Percentiles rank a stretch among this genome's conserved stretches.
phyloP scores from a whole-genome alignment of 2,888 invertebrate species.

The Rhabditoides inermis region DNA sequence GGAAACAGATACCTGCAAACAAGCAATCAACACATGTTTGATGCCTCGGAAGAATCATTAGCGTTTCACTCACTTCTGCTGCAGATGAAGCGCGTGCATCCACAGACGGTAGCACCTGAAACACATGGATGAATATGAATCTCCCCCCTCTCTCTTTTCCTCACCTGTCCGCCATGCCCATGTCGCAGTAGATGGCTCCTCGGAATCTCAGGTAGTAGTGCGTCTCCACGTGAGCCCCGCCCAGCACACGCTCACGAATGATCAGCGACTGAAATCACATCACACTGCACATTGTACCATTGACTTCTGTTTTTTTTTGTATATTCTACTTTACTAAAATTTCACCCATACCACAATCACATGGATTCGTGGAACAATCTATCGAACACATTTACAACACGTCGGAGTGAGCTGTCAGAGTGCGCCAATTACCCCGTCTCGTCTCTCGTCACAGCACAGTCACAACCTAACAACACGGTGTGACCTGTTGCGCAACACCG shows the following conservation, averaged over 20 bases:
- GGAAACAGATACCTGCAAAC: constrained; percentile 66
- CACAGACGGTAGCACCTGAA: constrained; percentile 75
- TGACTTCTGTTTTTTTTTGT: too few species aligned
- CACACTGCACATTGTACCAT: too few species aligned
- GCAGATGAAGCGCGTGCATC: constrained; percentile 73
- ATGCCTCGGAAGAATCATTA: neutral
- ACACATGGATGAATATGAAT: neutral
- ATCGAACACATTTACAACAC: too few species aligned
- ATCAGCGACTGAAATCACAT: constrained; percentile 68
- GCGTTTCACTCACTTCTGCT: constrained; percentile 19
- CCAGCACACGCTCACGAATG: constrained; percentile 78
- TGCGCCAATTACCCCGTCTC: too few species aligned
- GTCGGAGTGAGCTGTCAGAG: too few species aligned
- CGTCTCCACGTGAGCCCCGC: constrained; percentile 76
- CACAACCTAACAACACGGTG: too few species aligned
- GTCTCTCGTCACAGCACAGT: too few species aligned
- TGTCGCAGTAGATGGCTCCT: constrained; percentile 86
- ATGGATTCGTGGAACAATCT: too few species aligned
- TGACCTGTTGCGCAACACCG: too few species aligned
- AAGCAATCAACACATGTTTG: neutral
- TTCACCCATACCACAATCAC: too few species aligned
- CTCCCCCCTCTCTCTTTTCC: too few species aligned
- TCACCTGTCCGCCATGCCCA: constrained; percentile 23
- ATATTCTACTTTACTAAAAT: too few species aligned
- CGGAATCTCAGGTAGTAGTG: constrained; percentile 69